phyloP scores from a whole-genome alignment of 2,888 invertebrate species.

The Apantesis nais region DNA sequence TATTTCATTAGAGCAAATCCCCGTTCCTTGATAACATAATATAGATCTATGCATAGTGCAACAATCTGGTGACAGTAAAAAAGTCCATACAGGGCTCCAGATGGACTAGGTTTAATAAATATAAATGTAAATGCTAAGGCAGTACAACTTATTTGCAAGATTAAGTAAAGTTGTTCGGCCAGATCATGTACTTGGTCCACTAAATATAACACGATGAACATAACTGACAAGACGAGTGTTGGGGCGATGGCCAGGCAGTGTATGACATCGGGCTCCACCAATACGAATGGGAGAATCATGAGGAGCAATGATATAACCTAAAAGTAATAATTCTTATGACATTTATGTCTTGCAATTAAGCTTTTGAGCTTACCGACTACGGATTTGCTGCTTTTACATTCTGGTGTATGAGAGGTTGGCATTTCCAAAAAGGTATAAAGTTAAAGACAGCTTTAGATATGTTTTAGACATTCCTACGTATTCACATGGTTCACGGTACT shows the following conservation, averaged over 20 bases:
- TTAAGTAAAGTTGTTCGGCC: slow-evolving; percentile 74
- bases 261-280: slow-evolving; percentile 60
- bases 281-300: slow-evolving; percentile 73
- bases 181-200: slow-evolving; percentile 78
- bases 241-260: slow-evolving; percentile 76
- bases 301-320: slow-evolving; percentile 79
- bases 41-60: slow-evolving; percentile 69
- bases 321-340: slow-evolving; percentile 70
- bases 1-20: slow-evolving; percentile 56
- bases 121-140: slow-evolving; percentile 54
- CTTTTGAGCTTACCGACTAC: slow-evolving; percentile 18
- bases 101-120: slow-evolving; percentile 42
- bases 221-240: slow-evolving; percentile 71
- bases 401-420: not conserved
- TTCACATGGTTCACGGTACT: too few relatives aligned
- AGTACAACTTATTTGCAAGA: slow-evolving; percentile 60
- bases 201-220: slow-evolving; percentile 76
- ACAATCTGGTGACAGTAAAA: slow-evolving; percentile 71
- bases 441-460: not conserved
- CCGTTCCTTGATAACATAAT: slow-evolving; percentile 68
- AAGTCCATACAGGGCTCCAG: slow-evolving; percentile 64
- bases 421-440: not conserved
- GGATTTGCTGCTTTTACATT: not conserved
- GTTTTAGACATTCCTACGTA: not conserved
- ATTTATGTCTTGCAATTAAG: slow-evolving; percentile 35